Evolutionary conservation across 2,113 vertebrate genomes (phyloP), one percentile per base, ranked within the genome.

Genomic region (Brachionichthys hirsutus): DNA sequence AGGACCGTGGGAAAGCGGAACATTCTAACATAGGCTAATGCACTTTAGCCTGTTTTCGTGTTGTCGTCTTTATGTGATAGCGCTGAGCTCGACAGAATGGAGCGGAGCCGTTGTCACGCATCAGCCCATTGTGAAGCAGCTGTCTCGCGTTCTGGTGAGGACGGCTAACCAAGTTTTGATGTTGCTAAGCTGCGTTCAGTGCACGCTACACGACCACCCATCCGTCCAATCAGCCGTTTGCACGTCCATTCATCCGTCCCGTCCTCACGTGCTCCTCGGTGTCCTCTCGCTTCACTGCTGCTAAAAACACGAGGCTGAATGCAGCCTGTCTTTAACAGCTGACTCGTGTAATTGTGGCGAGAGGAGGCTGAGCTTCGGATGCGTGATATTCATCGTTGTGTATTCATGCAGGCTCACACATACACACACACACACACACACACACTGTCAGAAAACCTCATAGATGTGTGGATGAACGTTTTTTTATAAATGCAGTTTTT

Each of bases 251-350:
- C 18, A 38, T 55, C 24, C 20, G 30, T 53, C 53, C 18, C 3
- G 60, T 22, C 43, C 36, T 55, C 4, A 3, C 53, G 17, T 34
- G 12, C 44, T 30, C 19, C 20, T 41, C 44, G 3, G 17, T 47
- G 51, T 62, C 47, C 41, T 61, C 41, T 56, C 36, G 48, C 56
- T 54, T 52, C 53, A 51, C 10, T 58, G 76, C 66, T 42, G 16
- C 56, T 67, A 12, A 64, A 58, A 77, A 40, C 49, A 45, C 47
- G 50, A 2, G 58, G 55, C 61, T 13, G 41, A 62, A 62, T 75
- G 58, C 67, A 64, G 38, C 56, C 42, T 41, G 46, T 67, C 55
- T 69, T 76, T 53, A 73, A 54, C 73, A 44, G 51, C 73, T 64
- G 67, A 42, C 63, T 69, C 6, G 24, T 51, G 44, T 64, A 48